Evolutionary conservation across 2,113 vertebrate genomes (phyloP), one percentile per base, ranked within the genome.

Genomic region (Petaurus breviceps): DNA sequence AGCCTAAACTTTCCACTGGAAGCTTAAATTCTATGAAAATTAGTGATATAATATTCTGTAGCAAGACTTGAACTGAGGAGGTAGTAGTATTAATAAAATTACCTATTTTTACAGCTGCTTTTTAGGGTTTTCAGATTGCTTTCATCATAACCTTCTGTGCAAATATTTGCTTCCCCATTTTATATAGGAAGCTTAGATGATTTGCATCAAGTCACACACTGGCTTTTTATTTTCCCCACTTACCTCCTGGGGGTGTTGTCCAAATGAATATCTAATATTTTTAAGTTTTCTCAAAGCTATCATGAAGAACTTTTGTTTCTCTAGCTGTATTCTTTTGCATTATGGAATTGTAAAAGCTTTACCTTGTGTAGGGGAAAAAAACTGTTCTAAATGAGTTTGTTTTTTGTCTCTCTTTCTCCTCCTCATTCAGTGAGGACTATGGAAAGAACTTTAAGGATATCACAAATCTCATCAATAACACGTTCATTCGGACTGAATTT

Each of bases 381-480:
- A 23, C n/a, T 84, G 50, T 94, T 91, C 94, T 94, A 89, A 92
- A 92, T 93, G 61, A 95, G 3, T 25, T 31, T 31, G 43, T 89
- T 84, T 28, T 93, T 3, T 94, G 24, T 55, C 61, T 90, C 52
- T 61, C n/a, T 91, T 54, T 95, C 94, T 95, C 90, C 96, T 92
- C 89, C 49, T 94, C 53, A 95, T 50, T 94, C 97, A 99, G 99
- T 46, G 99, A 99, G 97, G 98, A 99, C 97, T 99, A 99, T 8
- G 99, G 99, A 77, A 99, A 99, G 98, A 98, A 98, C 0, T 99
- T 99, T 95, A 92, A 98, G 93, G 99, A 99, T 93, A 99, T 99
- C 96, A 99, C 99, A 37, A 51, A 91, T 19, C 99, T 99, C 91
- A 99, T 99, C 98, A 99, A 99, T 97, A 99, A 99, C 97, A 99